phyloP scores from a whole-genome alignment of 2,113 vertebrate species.

The Physeter macrocephalus region DNA sequence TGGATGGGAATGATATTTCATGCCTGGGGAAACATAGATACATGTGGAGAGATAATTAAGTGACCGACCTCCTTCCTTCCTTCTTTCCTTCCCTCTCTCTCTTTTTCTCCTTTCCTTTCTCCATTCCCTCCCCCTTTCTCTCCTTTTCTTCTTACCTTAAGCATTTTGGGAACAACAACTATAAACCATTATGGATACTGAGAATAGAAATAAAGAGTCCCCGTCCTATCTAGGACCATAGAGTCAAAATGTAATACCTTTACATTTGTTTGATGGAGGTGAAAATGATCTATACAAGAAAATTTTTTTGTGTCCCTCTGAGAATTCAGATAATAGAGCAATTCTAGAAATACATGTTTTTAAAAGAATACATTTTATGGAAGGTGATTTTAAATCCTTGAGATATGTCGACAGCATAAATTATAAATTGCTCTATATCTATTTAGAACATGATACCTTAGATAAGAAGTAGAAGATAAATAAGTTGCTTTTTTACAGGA shows the following conservation, averaged over 20 bases:
- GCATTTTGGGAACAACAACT: background rate
- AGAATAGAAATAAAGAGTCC: background rate
- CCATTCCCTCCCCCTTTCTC: background rate
- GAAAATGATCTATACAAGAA: background rate
- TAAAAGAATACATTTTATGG: background rate
- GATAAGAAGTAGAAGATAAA: background rate
- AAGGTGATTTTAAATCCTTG: background rate
- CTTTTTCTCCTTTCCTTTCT: background rate
- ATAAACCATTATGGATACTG: background rate
- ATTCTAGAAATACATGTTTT: background rate
- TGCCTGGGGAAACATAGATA: background rate
- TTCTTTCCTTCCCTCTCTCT: background rate
- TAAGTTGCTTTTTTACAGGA: background rate
- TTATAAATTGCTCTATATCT: background rate
- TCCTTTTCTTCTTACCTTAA: background rate
- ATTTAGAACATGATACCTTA: background rate
- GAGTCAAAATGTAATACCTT: background rate
- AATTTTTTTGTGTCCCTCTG: background rate
- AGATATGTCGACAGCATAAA: background rate
- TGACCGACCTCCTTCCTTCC: background rate
- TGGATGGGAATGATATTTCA: background rate
- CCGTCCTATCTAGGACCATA: background rate
- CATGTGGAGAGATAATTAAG: background rate
- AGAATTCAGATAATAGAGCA: background rate
- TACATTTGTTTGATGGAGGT: background rate